These are phyloP conservation scores for Zalophus californianus DNA, from an alignment of 2,797 vertebrate genomes.

Conservation along the genomic window DNA sequence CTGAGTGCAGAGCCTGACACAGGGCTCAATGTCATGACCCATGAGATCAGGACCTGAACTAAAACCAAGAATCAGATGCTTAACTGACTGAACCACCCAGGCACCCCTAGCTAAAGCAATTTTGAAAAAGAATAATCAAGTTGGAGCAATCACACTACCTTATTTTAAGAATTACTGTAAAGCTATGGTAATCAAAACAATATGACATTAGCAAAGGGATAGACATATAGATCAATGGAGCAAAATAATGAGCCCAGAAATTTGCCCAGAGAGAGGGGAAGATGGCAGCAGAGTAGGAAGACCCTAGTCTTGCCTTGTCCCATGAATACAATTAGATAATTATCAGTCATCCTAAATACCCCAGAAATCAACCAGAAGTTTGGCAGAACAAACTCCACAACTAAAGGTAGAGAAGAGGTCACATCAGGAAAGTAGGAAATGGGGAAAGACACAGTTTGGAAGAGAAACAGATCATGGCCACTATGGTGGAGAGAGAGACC, in stretches of 20 bases:
- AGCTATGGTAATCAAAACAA: background rate
- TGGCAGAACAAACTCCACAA: background rate
- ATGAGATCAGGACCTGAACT: background rate
- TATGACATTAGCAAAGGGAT: background rate
- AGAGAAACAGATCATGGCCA: background rate
- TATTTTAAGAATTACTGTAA: constrained; percentile 35
- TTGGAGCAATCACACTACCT: background rate
- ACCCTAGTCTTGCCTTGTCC: background rate
- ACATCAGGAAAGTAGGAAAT: background rate
- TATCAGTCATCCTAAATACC: background rate
- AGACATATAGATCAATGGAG: background rate
- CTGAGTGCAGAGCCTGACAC: background rate
- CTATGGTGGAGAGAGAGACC: background rate
- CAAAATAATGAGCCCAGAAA: background rate
- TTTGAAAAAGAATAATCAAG: background rate
- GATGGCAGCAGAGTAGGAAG: background rate
- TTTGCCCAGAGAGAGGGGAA: background rate
- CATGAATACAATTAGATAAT: background rate
- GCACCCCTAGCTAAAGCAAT: background rate
- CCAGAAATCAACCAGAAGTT: background rate
- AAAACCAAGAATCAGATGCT: background rate
- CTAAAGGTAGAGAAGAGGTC: background rate
- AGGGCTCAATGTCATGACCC: background rate
- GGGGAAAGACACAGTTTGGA: background rate
- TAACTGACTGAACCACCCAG: background rate